Evolutionary conservation across 2,888 invertebrate genomes (phyloP), one percentile per base, ranked within the genome.

Genomic region (Dryobotodes eremita): DNA sequence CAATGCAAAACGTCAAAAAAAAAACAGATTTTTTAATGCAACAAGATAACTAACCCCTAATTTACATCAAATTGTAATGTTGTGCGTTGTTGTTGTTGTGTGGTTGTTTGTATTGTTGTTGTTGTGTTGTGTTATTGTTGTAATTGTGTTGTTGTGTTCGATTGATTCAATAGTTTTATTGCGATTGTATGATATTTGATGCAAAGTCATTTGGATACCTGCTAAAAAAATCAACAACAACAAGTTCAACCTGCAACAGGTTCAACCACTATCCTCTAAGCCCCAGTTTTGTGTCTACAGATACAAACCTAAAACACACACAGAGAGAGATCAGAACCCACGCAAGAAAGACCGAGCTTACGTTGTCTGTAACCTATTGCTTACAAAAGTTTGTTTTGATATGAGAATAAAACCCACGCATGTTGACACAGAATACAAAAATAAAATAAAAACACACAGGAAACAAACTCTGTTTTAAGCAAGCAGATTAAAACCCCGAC

Each of bases 381-480:
- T 61, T 46, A 13, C 66, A 13, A 53, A 31, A 55, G 46, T 46
- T 64, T 80, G 42, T 81, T 81, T 73, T 46, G 26, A 31, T 72
- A n/a, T 46, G 23, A 26, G n/a, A 26, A 64, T 64, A 80, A 64
- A n/a, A 2, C 46, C 50, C 31, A 26, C 57, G 6, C 31, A 13
- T 53, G 55, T 73, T 62, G 36, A 17, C 31, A 74, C 13, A 59
- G n/a, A 13, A 7, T 6, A 23, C 46, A 17, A 26, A 61, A 53
- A n/a, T 72, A 53, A 57, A 65, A 72, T 0, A 20, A 55, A 78
- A 71, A 55, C 2, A 23, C 0, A 26, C 26, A 50, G 26, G 5
- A 36, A 48, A 66, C 15, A 20, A 71, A 55, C 6, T 23, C 62
- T 3, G 42, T 0, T 46, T 48, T 53, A 36, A 15, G 53, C 8